Conservation (phyloP, 2,888 invertebrate genomes). For the Zelleria hepariella region DNA sequence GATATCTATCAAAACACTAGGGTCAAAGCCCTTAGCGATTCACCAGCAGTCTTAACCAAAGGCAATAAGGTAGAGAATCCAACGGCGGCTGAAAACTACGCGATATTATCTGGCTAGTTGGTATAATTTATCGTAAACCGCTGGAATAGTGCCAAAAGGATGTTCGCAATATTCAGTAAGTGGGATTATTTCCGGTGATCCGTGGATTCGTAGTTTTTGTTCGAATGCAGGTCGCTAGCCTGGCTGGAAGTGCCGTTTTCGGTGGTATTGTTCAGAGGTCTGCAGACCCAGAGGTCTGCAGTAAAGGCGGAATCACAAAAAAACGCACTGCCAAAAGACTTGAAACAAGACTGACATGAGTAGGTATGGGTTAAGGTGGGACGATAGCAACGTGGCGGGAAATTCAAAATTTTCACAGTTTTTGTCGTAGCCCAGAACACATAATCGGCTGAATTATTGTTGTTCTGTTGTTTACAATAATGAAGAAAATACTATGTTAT, state of each 20-base stretch:
- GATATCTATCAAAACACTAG: not conserved
- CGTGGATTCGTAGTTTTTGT: not conserved
- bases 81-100: not conserved
- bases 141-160: not conserved
- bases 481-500: too few relatives aligned
- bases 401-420: too few relatives aligned
- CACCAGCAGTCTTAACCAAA: not conserved
- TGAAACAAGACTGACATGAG: too few relatives aligned
- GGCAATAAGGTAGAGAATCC: not conserved
- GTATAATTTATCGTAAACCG: not conserved
- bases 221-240: not conserved
- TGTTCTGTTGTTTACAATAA: too few relatives aligned
- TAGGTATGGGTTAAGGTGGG: too few relatives aligned
- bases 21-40: not conserved
- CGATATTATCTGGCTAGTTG: not conserved
- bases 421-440: too few relatives aligned
- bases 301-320: too few relatives aligned
- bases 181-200: not conserved
- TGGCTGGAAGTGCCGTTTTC: not conserved
- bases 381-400: too few relatives aligned
- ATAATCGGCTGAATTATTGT: too few relatives aligned
- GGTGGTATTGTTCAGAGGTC: not conserved
- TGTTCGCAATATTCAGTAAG: not conserved
- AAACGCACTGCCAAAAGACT: too few relatives aligned
- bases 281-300: too few relatives aligned